Base-by-base conservation (phyloP, 2,888 invertebrate genomes). In the Netelia virgata region DNA sequence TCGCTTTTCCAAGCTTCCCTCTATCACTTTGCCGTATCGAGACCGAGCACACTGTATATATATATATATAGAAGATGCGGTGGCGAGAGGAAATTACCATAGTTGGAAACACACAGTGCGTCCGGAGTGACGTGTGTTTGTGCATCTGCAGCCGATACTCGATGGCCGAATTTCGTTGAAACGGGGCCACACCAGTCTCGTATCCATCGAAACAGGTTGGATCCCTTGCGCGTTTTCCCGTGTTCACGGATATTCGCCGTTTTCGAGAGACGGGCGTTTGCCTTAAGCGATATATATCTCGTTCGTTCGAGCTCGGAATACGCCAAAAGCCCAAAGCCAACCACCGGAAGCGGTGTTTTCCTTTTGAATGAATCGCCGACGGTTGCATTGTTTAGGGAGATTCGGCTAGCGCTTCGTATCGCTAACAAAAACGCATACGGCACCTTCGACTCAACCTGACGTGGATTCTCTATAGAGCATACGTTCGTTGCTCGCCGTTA, bases 21-120 rank as follows among this genome's bases (percentile, higher is more conserved):
- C 69, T 53, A 69, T 53, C 69, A 69, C 69, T 53, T 69, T 36
- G 16, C 36, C 3, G 16, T 36, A 69, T 69, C 69, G 53, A 69
- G 36, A 53, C 28, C 36, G 9, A 50, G n/a, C 11, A 11, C 16
- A 36, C 36, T 6, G 36, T 36, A 36, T 36, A 36, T 28, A n/a
- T 16, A 55, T 36, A 36, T 36, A 36, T 28, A n/a, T 16, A 55
- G 36, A 36, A 16, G 10, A 6, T 36, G 6, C 36, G 36, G 55
- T n/a, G n/a, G 55, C 8, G 9, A 20, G 11, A 69, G 53, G 23
- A 18, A 18, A 57, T 57, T 16, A 57, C 18, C 57, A 57, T 57
- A 10, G 6, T 9, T 18, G 57, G 18, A 57, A 18, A 57, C 18
- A 57, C 47, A 47, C 47, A 14, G 47, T 36, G 36, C 36, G 36